phyloP scores from a whole-genome alignment of 2,888 invertebrate genomes.

The Agonopterix subpropinquella region DNA sequence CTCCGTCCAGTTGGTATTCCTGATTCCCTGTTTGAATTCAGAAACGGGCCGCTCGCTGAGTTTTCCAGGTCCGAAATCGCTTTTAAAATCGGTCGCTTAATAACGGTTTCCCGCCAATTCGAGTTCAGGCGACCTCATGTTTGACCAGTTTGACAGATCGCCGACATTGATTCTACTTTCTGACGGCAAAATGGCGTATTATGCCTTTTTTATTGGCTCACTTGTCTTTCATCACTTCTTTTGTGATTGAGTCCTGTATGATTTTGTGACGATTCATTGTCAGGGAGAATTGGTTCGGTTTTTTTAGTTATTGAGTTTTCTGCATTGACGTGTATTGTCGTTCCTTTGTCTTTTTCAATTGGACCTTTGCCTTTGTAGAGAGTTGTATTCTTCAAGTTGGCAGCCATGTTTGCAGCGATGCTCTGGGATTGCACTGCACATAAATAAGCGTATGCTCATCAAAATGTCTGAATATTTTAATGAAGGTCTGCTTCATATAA shows the following conservation, averaged over 20 bases:
- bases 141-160: constrained; percentile 74
- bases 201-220: constrained; percentile 64
- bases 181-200: constrained; percentile 69
- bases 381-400: constrained; percentile 19
- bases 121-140: constrained; percentile 42
- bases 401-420: constrained; percentile 20
- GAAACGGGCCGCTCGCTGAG: constrained; percentile 24
- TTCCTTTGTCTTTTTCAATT: constrained; percentile 18
- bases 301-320: constrained; percentile 50
- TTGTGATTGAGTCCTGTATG: constrained; percentile 60
- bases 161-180: constrained; percentile 67
- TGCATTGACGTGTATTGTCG: constrained; percentile 26
- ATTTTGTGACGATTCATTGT: constrained; percentile 39
- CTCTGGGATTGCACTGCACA: constrained; percentile 15
- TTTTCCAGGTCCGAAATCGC: constrained; percentile 24
- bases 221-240: constrained; percentile 71
- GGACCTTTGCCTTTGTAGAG: constrained; percentile 3
- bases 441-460: constrained; percentile 20
- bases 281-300: constrained; percentile 49
- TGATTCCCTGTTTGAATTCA: constrained; percentile 39
- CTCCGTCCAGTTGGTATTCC: constrained; percentile 52
- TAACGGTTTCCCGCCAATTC: constrained; percentile 47
- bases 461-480: constrained; percentile 28
- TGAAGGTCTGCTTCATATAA: constrained; percentile 18
- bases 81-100: constrained; percentile 48